Evolutionary conservation across 2,797 vertebrate species (phyloP), one percentile per base, ranked within the genome.

Genomic region (Esox masquinongy): DNA sequence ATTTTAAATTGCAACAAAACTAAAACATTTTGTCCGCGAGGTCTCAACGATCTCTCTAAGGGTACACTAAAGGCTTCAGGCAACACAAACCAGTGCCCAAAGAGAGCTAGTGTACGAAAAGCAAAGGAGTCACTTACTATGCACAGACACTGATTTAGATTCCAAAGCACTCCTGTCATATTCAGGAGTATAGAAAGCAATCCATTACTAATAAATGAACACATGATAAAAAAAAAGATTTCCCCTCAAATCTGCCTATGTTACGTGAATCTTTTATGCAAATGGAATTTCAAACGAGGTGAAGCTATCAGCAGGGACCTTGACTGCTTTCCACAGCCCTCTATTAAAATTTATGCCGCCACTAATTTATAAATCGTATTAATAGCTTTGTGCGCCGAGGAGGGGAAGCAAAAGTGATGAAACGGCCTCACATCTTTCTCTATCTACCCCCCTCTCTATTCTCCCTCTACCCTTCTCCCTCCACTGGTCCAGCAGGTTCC

Each of bases 241-340:
- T 91, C 84, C 84, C 88, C 88, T 92, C 86, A 88, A 92, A 93
- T 93, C 89, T 79, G 87, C 83, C 90, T 70, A 85, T 91, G 92
- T 93, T 90, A 89, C 86, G 88, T 91, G 92, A 93, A 92, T 93
- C 93, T 96, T 96, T 96, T 94, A 96, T 94, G 95, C 93, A 93
- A 96, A 96, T 94, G 92, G 95, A 95, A 96, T 96, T 89, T 90
- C 50, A 92, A 93, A 96, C 95, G 95, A 95, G 92, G 88, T 78
- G 90, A 72, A 89, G 91, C 91, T 83, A 90, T 94, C 93, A 93
- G 92, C 90, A 88, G 92, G 93, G 93, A 92, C 91, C 88, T 85
- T 82, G 88, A 77, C 85, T 86, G 93, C 86, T 93, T 94, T 94
- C 90, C 82, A 87, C 82, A 93, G 92, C 88, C 91, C 92, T 90